Base-by-base conservation (phyloP, 2,797 vertebrate genomes). In the Dipus sagitta region DNA sequence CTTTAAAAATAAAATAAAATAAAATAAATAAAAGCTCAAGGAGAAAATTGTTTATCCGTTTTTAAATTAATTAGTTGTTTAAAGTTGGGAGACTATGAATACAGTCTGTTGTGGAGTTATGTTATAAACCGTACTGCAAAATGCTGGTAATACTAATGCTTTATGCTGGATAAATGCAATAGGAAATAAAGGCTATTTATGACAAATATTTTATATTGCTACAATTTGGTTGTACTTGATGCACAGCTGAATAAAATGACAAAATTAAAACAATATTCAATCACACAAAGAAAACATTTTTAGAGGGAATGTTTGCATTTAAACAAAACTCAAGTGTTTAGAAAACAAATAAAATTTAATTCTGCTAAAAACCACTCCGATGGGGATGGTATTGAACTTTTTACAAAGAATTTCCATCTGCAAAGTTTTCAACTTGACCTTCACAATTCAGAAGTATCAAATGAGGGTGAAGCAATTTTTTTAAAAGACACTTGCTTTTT, bases 331-430 rank as follows among this genome's bases (percentile, higher is more conserved):
- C 54, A 96, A 96, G 79, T 88, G 60, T 79, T 93, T 47, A 83
- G 34, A 92, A 96, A 96, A 94, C 91, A 94, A 95, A 95, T 85
- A 90, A 95, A 96, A 95, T 68, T 91, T 28, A 91, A n/a, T 74
- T 78, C 42, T 85, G 32, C 42, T 32, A 81, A 74, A 91, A 92
- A 90, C 54, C 71, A 18, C 34, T 92, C 84, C 90, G 62, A 14
- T 92, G 14, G 1, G 42, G 21, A 13, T 38, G 88, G 28, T 94
- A 71, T 92, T 84, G 64, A 83, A 96, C 21, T 91, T 88, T 96
- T 92, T 54, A 72, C 24, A 93, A 88, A 92, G 6, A 91, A 93
- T 84, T 90, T 85, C 42, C 64, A 92, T 65, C n/a, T 82, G 87
- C 47, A 81, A 89, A 94, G 70, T 54, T 72, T 26, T 94, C 89